Evolutionary conservation across 2,797 vertebrate species (phyloP).

Genomic region (Ptychadena robeensis): DNA sequence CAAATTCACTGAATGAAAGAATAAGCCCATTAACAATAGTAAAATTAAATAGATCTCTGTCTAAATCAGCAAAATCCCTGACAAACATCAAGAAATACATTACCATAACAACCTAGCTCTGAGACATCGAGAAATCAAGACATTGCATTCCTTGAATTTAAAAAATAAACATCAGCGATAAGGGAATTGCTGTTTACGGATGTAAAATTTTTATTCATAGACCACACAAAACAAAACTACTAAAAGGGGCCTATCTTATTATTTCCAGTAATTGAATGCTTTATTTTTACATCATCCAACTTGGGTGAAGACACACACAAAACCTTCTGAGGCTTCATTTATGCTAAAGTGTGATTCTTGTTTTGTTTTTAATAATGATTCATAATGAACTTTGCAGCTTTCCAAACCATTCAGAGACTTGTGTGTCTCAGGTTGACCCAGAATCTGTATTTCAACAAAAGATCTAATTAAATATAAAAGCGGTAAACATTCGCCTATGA

Average conservation of each 20-base stretch:
- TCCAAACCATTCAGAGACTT: not conserved
- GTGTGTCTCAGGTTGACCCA: not conserved
- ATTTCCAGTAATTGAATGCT: conserved; percentile 39
- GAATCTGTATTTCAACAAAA: not conserved
- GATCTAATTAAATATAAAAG: no score
- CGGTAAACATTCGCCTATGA: no score
- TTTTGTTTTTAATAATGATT: not conserved
- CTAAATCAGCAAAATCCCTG: not conserved
- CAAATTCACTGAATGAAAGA: not conserved
- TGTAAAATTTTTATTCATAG: conserved; percentile 19
- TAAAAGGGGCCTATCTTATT: conserved; percentile 33
- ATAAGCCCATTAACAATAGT: not conserved
- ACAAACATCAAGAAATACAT: conserved; percentile 20
- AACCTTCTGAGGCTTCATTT: conserved; percentile 17
- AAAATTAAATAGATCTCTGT: not conserved
- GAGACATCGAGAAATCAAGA: conserved; percentile 8
- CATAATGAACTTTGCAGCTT: not conserved
- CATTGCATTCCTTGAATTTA: conserved; percentile 12
- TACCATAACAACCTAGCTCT: conserved; percentile 25
- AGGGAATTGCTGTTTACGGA: conserved; percentile 20
- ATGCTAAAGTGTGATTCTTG: not conserved
- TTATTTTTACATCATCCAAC: conserved; percentile 8
- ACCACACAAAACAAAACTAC: conserved; percentile 28
- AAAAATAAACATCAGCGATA: conserved; percentile 13
- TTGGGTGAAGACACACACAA: not conserved